These are phyloP conservation scores for Cotesia glomerata DNA, from an alignment of 1,140 invertebrate genomes.

Conservation along the genomic window DNA sequence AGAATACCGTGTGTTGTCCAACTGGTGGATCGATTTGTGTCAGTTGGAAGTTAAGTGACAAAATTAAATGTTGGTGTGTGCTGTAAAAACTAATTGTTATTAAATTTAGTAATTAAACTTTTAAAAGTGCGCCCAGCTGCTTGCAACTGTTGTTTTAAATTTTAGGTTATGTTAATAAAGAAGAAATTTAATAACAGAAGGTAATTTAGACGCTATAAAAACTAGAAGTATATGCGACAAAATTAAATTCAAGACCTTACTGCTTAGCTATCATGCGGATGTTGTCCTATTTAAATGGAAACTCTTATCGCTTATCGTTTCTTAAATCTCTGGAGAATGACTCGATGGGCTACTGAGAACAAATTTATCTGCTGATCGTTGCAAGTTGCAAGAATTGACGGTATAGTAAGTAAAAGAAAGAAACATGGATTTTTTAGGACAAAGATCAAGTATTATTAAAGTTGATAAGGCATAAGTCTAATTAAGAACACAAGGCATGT, in stretches of 20 bases:
- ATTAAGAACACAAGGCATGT: no score
- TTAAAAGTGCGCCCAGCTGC: no score
- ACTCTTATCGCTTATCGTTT: background rate
- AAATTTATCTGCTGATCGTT: background rate
- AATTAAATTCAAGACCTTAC: background rate
- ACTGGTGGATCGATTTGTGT: slow-evolving; percentile 5
- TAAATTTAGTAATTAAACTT: no score
- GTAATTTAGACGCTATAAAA: background rate
- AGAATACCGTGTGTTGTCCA: background rate
- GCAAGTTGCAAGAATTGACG: background rate
- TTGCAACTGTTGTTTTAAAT: no score
- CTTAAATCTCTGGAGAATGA: background rate
- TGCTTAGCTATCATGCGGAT: slow-evolving; percentile 1
- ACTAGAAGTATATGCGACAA: background rate
- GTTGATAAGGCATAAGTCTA: no score
- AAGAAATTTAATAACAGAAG: background rate
- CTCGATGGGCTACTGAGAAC: background rate
- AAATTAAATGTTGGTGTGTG: background rate
- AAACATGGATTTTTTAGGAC: background rate
- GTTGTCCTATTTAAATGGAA: background rate
- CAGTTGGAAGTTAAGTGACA: background rate
- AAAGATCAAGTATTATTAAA: no score
- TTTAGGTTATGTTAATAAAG: no score
- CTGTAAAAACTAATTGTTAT: background rate
- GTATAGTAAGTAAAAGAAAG: background rate